Evolutionary conservation across 2,888 invertebrate species (phyloP).

Genomic region (Volucella zonaria): DNA sequence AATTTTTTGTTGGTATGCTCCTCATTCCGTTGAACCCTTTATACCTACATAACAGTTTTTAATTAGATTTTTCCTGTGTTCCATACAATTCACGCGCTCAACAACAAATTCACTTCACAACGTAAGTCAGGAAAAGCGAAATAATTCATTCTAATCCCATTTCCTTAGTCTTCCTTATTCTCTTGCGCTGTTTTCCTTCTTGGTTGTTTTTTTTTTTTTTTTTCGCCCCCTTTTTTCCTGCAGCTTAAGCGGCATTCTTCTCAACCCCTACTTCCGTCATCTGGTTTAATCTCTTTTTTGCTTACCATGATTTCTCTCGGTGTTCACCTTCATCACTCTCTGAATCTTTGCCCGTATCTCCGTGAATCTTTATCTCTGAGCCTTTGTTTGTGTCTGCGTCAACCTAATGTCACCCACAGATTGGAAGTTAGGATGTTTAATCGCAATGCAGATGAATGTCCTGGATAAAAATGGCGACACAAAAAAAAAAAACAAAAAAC

Average conservation of each 20-base stretch:
- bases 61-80: constrained; percentile 64
- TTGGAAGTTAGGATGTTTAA: constrained; percentile 59
- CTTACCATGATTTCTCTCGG: constrained; percentile 21
- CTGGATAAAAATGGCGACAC: not conserved
- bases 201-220: not conserved
- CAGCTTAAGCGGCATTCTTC: not conserved
- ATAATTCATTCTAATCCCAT: constrained; percentile 66
- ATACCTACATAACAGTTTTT: constrained; percentile 45
- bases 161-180: constrained; percentile 23
- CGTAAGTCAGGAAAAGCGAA: constrained; percentile 50
- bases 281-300: constrained; percentile 35
- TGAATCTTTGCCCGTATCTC: constrained; percentile 46
- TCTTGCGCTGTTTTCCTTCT: not conserved
- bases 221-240: not conserved
- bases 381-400: constrained; percentile 11
- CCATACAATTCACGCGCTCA: constrained; percentile 39
- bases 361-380: not conserved
- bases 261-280: constrained; percentile 16
- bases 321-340: constrained; percentile 52
- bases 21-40: constrained; percentile 11
- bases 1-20: not conserved
- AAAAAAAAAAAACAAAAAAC: too few species aligned
- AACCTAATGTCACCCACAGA: constrained; percentile 27
- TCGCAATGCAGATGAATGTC: constrained; percentile 65
- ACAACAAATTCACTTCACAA: constrained; percentile 41